Base-by-base conservation (phyloP, 2,113 vertebrate species). In the Rhinoptilus africanus region DNA sequence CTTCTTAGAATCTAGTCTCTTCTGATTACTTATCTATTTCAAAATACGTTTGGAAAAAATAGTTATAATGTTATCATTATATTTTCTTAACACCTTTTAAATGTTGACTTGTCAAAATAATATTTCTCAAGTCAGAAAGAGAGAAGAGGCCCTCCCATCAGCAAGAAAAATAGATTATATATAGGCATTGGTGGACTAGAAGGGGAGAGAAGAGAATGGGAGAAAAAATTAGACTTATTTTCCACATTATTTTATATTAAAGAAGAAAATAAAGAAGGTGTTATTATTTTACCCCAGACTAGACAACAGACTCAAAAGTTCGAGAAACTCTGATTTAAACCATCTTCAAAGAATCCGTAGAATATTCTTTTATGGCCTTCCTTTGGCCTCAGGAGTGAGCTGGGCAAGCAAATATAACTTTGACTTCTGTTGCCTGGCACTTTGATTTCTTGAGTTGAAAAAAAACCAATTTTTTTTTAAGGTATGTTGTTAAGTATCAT, bases 121-220 rank as follows among this genome's bases (percentile, higher is more conserved):
- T 48, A 32, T 48, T 83, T 89, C 6, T 75, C 13, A 63, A 76
- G 26, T 47, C 1, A 85, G 22, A 74, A 73, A 10, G 35, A 81
- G 10, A 75, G 51, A 59, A 56, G 3, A 68, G 8, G 15, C 8
- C 3, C 1, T 62, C 6, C 5, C 21, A 43, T 20, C 6, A 89
- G 5, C 27, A 72, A 75, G 47, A 57, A 74, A 62, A 17, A 18
- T 34, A 12, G 39, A 18, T 88, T 64, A 69, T 7, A 81, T 76
- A 53, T 63, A 54, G 23, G 3, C 3, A 53, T 32, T 9, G 7
- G 28, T 23, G 3, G 24, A 32, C 7, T 15, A 73, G 51, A 84
- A 80, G 1, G 2, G 5, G 5, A 56, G 32, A 5, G 0, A 72
- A 72, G 13, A 67, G 4, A 83, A 56, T 11, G 9, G 15, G 9